Evolutionary conservation across 2,113 vertebrate genomes (phyloP).

Genomic region (Cryptoleucopteryx plumbea): DNA sequence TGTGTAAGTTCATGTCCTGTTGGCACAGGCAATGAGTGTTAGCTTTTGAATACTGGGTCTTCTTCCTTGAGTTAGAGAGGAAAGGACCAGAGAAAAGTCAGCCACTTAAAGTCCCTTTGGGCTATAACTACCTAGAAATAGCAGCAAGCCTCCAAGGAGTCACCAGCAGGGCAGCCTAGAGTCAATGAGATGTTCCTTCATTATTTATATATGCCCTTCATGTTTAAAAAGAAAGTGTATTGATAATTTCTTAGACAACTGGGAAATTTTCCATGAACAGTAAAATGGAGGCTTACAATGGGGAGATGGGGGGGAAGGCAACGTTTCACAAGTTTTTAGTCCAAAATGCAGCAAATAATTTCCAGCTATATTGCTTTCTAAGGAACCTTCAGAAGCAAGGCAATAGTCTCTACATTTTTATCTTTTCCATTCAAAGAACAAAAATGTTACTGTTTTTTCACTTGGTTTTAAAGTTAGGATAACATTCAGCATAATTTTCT

Average conservation of each 20-base stretch:
- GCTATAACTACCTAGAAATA: neutral
- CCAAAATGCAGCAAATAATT: neutral
- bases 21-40: neutral
- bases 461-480: neutral
- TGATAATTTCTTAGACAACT: neutral
- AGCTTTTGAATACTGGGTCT: neutral
- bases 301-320: neutral
- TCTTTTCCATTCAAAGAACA: neutral
- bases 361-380: neutral
- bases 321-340: neutral
- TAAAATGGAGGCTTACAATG: neutral
- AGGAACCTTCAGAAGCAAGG: neutral
- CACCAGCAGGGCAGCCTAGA: neutral
- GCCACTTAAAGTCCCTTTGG: neutral
- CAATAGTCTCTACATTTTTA: neutral
- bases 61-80: neutral
- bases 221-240: neutral
- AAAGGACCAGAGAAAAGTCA: neutral
- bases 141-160: neutral
- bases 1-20: neutral
- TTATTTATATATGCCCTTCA: neutral
- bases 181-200: neutral
- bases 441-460: neutral
- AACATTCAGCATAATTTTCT: neutral
- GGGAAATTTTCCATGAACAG: neutral